Base-by-base conservation (phyloP, 2,797 vertebrate genomes). In the Parauchenoglanis ngamensis region DNA sequence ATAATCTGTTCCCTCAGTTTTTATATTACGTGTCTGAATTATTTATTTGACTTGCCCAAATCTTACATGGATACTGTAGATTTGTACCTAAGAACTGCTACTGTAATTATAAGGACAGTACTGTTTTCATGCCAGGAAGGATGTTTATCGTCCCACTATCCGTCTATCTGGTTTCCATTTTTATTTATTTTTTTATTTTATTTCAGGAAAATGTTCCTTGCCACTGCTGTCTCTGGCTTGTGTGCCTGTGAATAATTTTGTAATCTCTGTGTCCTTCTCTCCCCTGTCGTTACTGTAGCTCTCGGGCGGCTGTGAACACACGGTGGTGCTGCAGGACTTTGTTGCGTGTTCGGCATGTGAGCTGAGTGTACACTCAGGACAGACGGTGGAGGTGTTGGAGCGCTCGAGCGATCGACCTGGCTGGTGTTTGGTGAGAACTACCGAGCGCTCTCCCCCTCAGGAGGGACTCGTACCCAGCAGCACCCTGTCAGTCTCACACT, bases 371-470 rank as follows among this genome's bases (percentile, higher is more conserved):
- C 98, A 98, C 93, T 97, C 97, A 25, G 97, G 98, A 75, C 98
- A 99, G 95, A 99, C 98, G 0, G 98, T 99, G 93, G 98, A 99
- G 94, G 95, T 99, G 90, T 94, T 99, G 94, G 98, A 99, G 93
- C 94, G 97, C 23, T 97, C 97, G 0, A 97, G 96, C 0, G 98
- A 99, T n/a, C 94, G 97, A 44, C 96, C 97, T 0, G 97, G 98
- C 90, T 99, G 98, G 98, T 98, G 97, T 85, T 94, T 99, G 91
- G 98, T 96, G 46, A 94, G 98, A 68, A 99, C 97, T 11, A 98
- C 98, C 0, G 98, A 99, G 31, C 91, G 97, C 28, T 98, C 96
- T 8, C 97, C 97, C 0, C 96, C 97, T 0, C 97, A 96, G 95
- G 98, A 99, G 93, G 98, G 98, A 0, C 92, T 98, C 75, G 96